Conservation (phyloP, 2,113 vertebrate genomes). For the Ameiurus melas region DNA sequence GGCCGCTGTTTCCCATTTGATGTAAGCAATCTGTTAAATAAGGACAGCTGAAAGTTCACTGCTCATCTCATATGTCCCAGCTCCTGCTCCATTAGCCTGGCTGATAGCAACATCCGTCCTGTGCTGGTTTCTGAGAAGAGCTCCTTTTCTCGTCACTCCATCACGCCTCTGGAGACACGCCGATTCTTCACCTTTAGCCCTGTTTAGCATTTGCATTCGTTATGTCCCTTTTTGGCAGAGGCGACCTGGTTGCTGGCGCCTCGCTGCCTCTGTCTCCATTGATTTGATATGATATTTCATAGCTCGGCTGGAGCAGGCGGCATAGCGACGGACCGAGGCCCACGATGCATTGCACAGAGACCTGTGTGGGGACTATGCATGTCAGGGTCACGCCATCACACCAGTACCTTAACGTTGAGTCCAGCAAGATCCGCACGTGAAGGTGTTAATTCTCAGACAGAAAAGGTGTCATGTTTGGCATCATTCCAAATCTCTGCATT, state of each 20-base stretch:
- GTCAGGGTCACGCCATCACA: slow-evolving; percentile 42
- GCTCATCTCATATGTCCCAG: slow-evolving; percentile 49
- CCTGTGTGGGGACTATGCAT: slow-evolving; percentile 18
- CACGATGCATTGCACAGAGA: slow-evolving; percentile 36
- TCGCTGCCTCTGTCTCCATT: slow-evolving; percentile 53
- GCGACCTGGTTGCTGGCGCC: slow-evolving; percentile 56
- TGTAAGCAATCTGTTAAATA: slow-evolving; percentile 43
- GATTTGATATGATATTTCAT: slow-evolving; percentile 63
- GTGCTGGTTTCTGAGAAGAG: slow-evolving; percentile 54
- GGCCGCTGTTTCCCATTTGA: slow-evolving; percentile 39
- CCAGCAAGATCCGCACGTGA: not conserved
- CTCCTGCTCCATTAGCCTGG: slow-evolving; percentile 44
- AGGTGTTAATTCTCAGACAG: not conserved
- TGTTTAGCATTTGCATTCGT: slow-evolving; percentile 56
- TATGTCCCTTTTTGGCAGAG: slow-evolving; percentile 52
- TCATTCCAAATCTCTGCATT: not conserved
- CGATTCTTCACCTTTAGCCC: slow-evolving; percentile 57
- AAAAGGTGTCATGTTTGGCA: not conserved
- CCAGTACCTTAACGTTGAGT: not conserved
- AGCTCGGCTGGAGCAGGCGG: slow-evolving; percentile 41
- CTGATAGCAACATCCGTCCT: slow-evolving; percentile 49
- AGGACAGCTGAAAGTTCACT: slow-evolving; percentile 43
- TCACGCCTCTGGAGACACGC: slow-evolving; percentile 52
- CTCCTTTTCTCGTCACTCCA: slow-evolving; percentile 55
- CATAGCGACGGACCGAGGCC: slow-evolving; percentile 30